Evolutionary conservation across 2,888 invertebrate species (phyloP).

Genomic region (Zaprionus obscuricornis): DNA sequence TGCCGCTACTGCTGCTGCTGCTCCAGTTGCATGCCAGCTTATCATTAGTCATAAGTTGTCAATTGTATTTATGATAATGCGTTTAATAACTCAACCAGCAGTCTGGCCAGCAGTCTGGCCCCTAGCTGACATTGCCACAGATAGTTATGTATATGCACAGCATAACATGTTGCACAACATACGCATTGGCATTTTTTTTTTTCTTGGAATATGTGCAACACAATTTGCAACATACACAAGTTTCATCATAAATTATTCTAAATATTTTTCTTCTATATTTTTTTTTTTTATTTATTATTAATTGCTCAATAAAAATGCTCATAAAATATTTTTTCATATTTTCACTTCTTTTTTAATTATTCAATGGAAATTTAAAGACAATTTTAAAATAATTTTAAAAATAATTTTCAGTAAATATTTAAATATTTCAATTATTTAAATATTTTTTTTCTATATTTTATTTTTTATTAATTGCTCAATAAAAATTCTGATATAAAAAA

Average conservation of each 20-base stretch:
- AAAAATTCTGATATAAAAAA: no score
- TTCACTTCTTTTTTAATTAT: background rate
- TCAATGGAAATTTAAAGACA: no score
- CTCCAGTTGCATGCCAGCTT: slow-evolving; percentile 72
- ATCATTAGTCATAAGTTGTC: slow-evolving; percentile 79
- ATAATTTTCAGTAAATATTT: no score
- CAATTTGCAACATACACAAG: slow-evolving; percentile 25
- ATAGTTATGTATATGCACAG: slow-evolving; percentile 36
- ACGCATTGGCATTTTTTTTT: slow-evolving; percentile 27
- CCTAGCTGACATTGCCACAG: background rate
- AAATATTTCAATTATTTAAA: no score
- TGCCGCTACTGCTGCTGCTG: slow-evolving; percentile 5
- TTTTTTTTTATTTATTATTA: slow-evolving; percentile 44
- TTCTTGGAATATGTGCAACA: no score
- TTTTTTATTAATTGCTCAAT: no score
- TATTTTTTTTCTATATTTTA: no score
- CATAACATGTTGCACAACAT: slow-evolving; percentile 36
- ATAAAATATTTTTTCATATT: background rate
- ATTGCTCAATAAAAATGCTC: slow-evolving; percentile 29
- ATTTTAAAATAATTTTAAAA: no score
- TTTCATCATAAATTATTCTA: slow-evolving; percentile 19
- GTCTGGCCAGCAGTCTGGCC: background rate
- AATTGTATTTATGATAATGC: slow-evolving; percentile 78
- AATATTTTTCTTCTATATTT: slow-evolving; percentile 12
- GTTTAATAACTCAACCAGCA: slow-evolving; percentile 67